phyloP scores from a whole-genome alignment of 2,888 invertebrate species.

The Lapara coniferarum region DNA sequence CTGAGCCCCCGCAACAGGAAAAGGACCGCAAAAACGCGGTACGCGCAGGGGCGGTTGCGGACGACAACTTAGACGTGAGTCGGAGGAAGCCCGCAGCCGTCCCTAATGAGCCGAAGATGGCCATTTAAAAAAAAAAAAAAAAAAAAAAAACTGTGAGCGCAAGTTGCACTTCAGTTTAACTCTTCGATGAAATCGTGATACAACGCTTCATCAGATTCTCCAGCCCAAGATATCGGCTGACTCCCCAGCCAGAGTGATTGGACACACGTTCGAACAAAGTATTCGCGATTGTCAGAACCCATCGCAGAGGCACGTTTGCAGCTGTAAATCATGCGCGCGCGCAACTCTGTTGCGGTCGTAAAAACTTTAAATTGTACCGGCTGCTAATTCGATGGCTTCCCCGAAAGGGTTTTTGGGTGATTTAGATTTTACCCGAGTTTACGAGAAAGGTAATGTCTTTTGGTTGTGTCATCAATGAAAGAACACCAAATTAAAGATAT shows the following conservation, averaged over 20 bases:
- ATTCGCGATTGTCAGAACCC: slow-evolving; percentile 1
- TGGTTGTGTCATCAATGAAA: background rate
- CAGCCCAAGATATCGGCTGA: background rate
- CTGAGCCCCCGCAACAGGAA: too few species aligned
- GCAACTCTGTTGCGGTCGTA: slow-evolving; percentile 56
- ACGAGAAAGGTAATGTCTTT: background rate
- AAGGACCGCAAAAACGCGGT: too few species aligned
- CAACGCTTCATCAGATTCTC: background rate
- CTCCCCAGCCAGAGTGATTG: background rate
- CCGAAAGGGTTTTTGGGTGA: slow-evolving; percentile 32
- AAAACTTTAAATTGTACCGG: slow-evolving; percentile 40
- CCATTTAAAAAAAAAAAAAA: too few species aligned
- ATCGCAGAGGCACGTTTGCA: slow-evolving; percentile 8
- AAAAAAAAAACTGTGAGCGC: too few species aligned
- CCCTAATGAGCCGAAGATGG: too few species aligned
- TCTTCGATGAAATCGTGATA: too few species aligned
- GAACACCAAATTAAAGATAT: too few species aligned
- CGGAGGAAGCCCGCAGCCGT: too few species aligned
- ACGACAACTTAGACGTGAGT: too few species aligned
- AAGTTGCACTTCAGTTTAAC: too few species aligned
- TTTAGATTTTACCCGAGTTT: slow-evolving; percentile 8
- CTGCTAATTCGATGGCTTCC: slow-evolving; percentile 36
- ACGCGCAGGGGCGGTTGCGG: too few species aligned
- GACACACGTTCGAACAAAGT: slow-evolving; percentile 9
- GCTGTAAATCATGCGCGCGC: slow-evolving; percentile 12